Evolutionary conservation across 2,888 invertebrate genomes (phyloP), one percentile per base, ranked within the genome.

Genomic region (Sesia apiformis): DNA sequence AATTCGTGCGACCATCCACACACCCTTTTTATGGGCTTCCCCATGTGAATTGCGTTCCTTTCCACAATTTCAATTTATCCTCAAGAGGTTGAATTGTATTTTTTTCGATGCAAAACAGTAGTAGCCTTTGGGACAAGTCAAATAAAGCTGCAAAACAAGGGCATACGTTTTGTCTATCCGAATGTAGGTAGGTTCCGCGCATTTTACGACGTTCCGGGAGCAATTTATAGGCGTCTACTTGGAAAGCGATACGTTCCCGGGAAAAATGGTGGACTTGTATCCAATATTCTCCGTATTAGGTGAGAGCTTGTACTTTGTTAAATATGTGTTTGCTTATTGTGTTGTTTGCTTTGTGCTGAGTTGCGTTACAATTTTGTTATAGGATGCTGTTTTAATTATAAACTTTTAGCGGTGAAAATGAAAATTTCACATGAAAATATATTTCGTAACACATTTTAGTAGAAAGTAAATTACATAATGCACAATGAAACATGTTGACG

Each of bases 61-160:
- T 40, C 52, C 40, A 76, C 81, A 77, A 78, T 83, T 82, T 79
- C 82, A 84, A 83, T 83, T 79, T 81, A 79, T 81, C 64, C 74
- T 70, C 74, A 58, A 62, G 68, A 58, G 72, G 66, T 65, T 55
- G 64, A 62, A 70, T 70, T 76, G 74, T 74, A 76, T 79, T 80
- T 82, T 81, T 81, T 78, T 71, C 72, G 69, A 84, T 84, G 85
- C 84, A 84, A 84, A 84, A 72, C 73, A 78, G 74, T 78, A 74
- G 75, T 77, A n/a, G 52, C 52, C 52, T 52, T 58, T 56, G 64
- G 67, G 56, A 53, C 56, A 50, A 51, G 55, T 53, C 55, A 53
- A 56, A 55, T 56, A 57, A 58, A 58, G 53, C 58, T 38, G 51
- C 55, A 53, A 53, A 56, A 55, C 51, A 52, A 52, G 54, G 55